phyloP scores from a whole-genome alignment of 2,797 vertebrate species.

The Gymnocypris eckloni region DNA sequence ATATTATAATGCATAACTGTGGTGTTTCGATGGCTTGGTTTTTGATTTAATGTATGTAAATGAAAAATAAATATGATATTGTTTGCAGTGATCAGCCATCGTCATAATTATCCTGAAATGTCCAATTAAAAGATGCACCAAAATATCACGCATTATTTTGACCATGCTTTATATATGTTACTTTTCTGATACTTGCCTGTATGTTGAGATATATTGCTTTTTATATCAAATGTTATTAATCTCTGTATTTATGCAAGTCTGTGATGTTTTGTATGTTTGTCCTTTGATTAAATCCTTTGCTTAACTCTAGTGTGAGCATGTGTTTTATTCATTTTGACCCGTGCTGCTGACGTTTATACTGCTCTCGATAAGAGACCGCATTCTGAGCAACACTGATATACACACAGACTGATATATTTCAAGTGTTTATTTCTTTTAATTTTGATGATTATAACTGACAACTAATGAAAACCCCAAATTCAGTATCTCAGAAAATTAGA shows the following conservation, averaged over 20 bases:
- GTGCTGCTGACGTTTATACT: too few species aligned
- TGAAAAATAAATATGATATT: background rate
- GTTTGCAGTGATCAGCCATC: background rate
- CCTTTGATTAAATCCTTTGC: constrained; percentile 78
- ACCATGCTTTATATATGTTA: constrained; percentile 61
- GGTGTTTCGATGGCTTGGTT: constrained; percentile 6
- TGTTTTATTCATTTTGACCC: background rate
- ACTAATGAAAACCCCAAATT: too few species aligned
- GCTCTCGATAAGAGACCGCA: background rate
- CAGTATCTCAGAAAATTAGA: too few species aligned
- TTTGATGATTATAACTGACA: too few species aligned
- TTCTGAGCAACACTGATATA: background rate
- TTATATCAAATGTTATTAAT: constrained; percentile 67
- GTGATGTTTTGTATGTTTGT: constrained; percentile 66
- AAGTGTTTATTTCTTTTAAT: too few species aligned
- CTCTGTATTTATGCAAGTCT: constrained; percentile 79
- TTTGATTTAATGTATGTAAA: constrained; percentile 27
- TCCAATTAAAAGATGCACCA: constrained; percentile 52
- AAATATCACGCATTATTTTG: constrained; percentile 31
- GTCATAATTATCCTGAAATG: background rate
- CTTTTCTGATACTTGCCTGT: constrained; percentile 70
- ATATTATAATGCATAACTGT: background rate
- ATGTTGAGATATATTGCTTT: constrained; percentile 68
- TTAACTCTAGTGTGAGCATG: constrained; percentile 59
- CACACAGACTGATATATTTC: too few species aligned